Base-by-base conservation (phyloP, 2,113 vertebrate genomes). In the Mellivora capensis region DNA sequence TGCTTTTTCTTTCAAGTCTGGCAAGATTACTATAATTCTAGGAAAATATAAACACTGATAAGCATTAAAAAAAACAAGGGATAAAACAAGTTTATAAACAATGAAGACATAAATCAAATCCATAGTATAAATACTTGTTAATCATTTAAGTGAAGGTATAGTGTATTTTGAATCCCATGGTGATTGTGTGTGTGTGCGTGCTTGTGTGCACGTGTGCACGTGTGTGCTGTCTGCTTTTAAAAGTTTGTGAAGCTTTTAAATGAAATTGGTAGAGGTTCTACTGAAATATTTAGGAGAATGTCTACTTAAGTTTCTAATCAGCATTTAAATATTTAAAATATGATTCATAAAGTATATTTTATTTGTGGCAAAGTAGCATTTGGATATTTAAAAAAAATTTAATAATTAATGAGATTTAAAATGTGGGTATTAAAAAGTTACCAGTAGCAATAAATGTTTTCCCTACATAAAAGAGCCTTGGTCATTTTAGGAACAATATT, bases 201-300 rank as follows among this genome's bases (percentile, higher is more conserved):
- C 59, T 0, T 39, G 49, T n/a, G 37, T 42, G 2, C 39, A 18
- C 3, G 6, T 42, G 21, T 34, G 3, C 4, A 1, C 5, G 17
- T 37, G 17, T 27, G 29, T 27, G 80, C 4, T 39, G 42, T 80
- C 31, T 57, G 29, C 62, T 95, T 94, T 88, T 59, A 52, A 90
- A 69, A 95, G 27, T 71, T 57, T 72, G 4, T 87, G 23, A 49
- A 42, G 13, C 42, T 88, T 88, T 85, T 64, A 91, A 93, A 67
- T 76, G 49, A 61, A 81, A 91, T 44, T 62, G 18, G 59, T 27
- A 37, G 34, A 81, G 6, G 87, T 83, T 85, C 77, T 85, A 93
- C 10, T 57, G 44, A 96, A 93, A 91, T 89, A 84, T 79, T 93
- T 91, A 82, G 62, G 31, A 93, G 39, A 74, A 23, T 80, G 8